Evolutionary conservation across 1,140 invertebrate species (phyloP), one percentile per base, ranked within the genome.

Genomic region (Scaptomyza graminum): DNA sequence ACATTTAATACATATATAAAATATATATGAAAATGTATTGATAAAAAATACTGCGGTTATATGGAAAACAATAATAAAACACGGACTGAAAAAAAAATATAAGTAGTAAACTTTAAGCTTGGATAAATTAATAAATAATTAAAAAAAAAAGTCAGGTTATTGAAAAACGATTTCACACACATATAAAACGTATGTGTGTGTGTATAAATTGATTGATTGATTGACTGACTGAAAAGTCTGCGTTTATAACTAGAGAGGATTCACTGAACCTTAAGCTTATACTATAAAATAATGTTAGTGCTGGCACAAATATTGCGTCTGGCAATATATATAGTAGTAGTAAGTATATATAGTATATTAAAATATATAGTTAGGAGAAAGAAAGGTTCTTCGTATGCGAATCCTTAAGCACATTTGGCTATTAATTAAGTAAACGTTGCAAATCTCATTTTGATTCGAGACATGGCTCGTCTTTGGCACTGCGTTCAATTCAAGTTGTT

Each of bases 371-470:
- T 62, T 18, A 50, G 51, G 18, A 34, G 13, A 56, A 12, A 52
- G 9, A 13, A 52, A 9, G 22, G 55, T 31, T 47, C n/a, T 62
- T 28, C 31, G 51, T 63, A 47, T 43, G 25, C 62, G 50, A 61
- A 55, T 66, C 55, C 46, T 70, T 70, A 68, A 76, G 73, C 73
- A 76, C 62, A 11, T 63, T n/a, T 7, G 37, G 47, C 50, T 52
- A 54, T 73, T 81, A 77, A 54, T 73, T 81, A 77, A 77, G 70
- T 81, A 81, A 77, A 62, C 65, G 39, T 84, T 67, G 82, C 83
- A 88, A 78, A 87, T 87, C 82, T 87, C 82, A 87, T 76, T 6
- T 39, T 61, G 78, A 67, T 75, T 87, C 82, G 82, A 87, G 82
- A 51, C 78, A 47, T 52, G 22, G 63, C 82, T 87, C 82, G 75